These are phyloP conservation scores for Neostethus bicornis DNA, from an alignment of 2,797 vertebrate species.

Conservation along the genomic window DNA sequence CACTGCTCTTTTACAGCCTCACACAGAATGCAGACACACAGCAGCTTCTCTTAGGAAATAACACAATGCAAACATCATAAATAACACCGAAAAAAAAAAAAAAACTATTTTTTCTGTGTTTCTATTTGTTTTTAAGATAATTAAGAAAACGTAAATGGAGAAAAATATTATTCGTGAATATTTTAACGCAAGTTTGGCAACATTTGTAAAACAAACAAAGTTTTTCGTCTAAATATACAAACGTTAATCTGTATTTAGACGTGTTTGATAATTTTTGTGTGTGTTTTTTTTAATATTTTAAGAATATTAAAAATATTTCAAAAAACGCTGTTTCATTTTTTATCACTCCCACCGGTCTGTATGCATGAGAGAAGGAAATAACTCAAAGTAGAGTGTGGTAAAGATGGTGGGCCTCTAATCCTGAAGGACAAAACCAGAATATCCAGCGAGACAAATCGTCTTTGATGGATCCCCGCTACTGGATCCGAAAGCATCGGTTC, in stretches of 20 bases:
- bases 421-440: constrained; percentile 65
- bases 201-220: background rate
- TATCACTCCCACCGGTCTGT: constrained; percentile 5
- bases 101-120: background rate
- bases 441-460: constrained; percentile 78
- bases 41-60: background rate
- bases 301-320: background rate
- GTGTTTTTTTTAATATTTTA: too few species aligned
- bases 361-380: constrained; percentile 42
- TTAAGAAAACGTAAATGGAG: background rate
- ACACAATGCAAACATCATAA: background rate
- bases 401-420: constrained; percentile 69
- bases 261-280: too few species aligned
- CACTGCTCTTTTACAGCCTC: constrained; percentile 61
- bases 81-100: background rate
- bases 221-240: too few species aligned
- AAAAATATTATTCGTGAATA: background rate
- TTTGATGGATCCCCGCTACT: constrained; percentile 74
- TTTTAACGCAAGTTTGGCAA: background rate
- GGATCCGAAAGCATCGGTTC: constrained; percentile 55
- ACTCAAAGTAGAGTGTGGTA: constrained; percentile 41
- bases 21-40: constrained; percentile 6
- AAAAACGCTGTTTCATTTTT: background rate
- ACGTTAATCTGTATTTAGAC: too few species aligned
- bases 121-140: background rate